Conservation (phyloP, 2,888 invertebrate species). For the Thyatira batis region DNA sequence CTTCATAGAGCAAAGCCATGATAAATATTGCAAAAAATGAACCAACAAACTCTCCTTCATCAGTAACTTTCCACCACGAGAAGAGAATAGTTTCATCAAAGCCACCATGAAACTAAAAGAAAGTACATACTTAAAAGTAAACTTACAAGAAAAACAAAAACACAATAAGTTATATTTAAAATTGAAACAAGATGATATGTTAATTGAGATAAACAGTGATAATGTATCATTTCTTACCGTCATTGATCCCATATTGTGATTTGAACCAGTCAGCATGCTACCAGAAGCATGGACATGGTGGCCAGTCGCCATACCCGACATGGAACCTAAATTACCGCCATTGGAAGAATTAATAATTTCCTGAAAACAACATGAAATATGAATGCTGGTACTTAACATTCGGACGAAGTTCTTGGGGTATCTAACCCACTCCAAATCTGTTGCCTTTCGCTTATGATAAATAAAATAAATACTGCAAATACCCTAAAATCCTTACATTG, state of each 20-base stretch:
- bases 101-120: constrained; percentile 91
- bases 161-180: not conserved
- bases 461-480: not conserved
- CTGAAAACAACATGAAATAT: not conserved
- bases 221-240: not conserved
- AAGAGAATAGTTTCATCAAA: constrained; percentile 89
- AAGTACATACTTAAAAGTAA: constrained; percentile 5
- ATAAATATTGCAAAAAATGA: constrained; percentile 96
- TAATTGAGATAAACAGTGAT: no score
- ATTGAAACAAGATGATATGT: no score
- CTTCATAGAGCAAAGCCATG: constrained; percentile 97
- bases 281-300: not conserved
- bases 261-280: no score
- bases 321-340: not conserved
- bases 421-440: no score
- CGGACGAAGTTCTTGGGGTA: no score
- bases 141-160: not conserved
- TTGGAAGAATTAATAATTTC: not conserved
- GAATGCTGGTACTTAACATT: no score
- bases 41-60: constrained; percentile 89
- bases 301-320: not conserved
- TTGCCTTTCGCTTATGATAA: not conserved
- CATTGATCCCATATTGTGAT: not conserved
- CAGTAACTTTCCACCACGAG: constrained; percentile 89
- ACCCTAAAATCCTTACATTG: not conserved